Base-by-base conservation (phyloP, 2,888 invertebrate species). In the Heliconius hortense region DNA sequence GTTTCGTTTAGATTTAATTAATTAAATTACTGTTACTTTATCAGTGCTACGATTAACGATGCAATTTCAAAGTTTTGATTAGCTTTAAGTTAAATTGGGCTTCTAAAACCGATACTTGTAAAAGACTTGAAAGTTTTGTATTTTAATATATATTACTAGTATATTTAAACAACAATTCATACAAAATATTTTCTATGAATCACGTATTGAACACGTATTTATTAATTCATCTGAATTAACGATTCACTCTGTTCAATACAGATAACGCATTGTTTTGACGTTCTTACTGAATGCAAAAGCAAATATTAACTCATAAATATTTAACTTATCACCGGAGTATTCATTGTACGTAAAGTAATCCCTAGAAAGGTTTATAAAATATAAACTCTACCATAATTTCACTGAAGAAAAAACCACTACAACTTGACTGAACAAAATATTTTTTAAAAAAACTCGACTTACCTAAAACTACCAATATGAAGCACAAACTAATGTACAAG, bases 381-480 rank as follows among this genome's bases (percentile, higher is more conserved):
- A 48, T 21, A 53, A 28, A 68, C 4, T 10, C 15, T 15, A 15
- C 15, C 1, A 43, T 1, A 43, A 43, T 5, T 43, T 43, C 1
- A 43, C 15, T 43, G 7, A 53, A 53, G 8, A 7, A 8, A 21
- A 53, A 53, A 53, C 8, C 43, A 43, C 43, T 8, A 35, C 31
- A 8, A 35, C 1, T 35, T 8, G 31, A 35, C 31, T 35, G 43
- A 43, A 43, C 3, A 11, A 43, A 43, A 43, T 13, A 43, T 43
- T 3, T 28, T 4, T 7, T 5, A 15, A 43, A 15, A 71, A 43
- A 39, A 39, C 21, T 26, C 21, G 43, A 93, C 94, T 94, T 82
- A 94, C 94, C 94, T 94, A 94, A 92, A 89, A 94, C 94, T 93
- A 94, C 92, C 90, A 94, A 90, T 93, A 94, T 94, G 90, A 94